Percentiles rank a stretch among this genome's conserved stretches.
Evolutionary conservation across 35 echinoderm and acorn worm genomes (phyloP).

Genomic region (Chiridota heheva): DNA sequence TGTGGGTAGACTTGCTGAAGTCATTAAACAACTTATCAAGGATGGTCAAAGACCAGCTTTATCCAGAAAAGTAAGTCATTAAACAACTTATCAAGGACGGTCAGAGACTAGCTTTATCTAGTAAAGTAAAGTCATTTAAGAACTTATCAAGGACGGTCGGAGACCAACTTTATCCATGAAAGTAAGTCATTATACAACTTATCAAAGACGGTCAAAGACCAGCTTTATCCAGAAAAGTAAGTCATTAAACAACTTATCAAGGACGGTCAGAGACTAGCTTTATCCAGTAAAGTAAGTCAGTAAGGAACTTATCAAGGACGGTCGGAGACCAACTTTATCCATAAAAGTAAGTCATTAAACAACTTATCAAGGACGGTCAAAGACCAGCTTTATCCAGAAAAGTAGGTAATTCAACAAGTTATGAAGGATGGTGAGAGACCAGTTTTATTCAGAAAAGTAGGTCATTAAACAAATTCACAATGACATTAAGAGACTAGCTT

Average conservation of each 20-base stretch:
- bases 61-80: slow-evolving; percentile 72
- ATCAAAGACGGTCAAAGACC: background rate
- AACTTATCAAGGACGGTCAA: background rate
- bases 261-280: background rate
- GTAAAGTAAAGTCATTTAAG: background rate
- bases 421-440: too few species aligned
- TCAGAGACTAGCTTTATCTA: background rate
- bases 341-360: background rate
- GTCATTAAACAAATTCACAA: too few species aligned
- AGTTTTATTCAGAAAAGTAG: too few species aligned
- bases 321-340: background rate
- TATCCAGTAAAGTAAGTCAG: background rate
- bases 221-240: background rate
- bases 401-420: too few species aligned
- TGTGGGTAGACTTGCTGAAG: slow-evolving; percentile 79
- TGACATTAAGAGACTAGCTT: too few species aligned
- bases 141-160: background rate
- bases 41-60: slow-evolving; percentile 88
- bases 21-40: slow-evolving; percentile 96
- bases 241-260: background rate
- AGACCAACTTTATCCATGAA: background rate
- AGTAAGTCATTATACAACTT: background rate
- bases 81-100: background rate
- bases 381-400: too few species aligned
- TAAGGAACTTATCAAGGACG: background rate